phyloP scores from a whole-genome alignment of 2,888 invertebrate species.

The Embidobia sp. region DNA sequence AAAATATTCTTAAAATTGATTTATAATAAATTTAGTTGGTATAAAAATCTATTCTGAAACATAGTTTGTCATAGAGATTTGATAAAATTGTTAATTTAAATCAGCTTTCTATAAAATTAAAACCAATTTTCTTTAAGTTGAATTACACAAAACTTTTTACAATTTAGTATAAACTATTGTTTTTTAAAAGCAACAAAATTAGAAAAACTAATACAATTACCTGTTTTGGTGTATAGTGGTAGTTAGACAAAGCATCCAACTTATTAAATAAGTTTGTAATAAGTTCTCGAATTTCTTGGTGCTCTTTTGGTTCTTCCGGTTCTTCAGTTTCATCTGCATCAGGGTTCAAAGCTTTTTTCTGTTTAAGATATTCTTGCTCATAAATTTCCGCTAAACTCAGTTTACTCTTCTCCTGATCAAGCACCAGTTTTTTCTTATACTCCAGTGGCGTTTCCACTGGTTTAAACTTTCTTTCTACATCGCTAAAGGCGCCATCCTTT shows the following conservation, averaged over 20 bases:
- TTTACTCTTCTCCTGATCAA: constrained; percentile 97
- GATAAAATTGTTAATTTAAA: no score
- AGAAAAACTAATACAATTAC: constrained; percentile 79
- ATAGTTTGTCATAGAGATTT: no score
- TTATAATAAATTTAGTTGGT: no score
- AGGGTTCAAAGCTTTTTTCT: constrained; percentile 84
- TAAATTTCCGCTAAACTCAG: constrained; percentile 96
- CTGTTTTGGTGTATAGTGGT: constrained; percentile 95
- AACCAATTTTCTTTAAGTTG: no score
- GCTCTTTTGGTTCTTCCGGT: constrained; percentile 87
- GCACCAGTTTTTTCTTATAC: constrained; percentile 92
- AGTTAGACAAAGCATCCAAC: constrained; percentile 96
- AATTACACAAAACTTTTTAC: no score
- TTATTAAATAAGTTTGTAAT: constrained; percentile 91
- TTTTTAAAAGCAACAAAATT: no score
- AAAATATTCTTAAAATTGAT: no score
- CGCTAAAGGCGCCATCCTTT: constrained; percentile 96
- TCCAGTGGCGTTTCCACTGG: constrained; percentile 91
- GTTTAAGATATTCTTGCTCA: constrained; percentile 91
- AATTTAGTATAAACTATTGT: no score
- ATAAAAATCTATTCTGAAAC: no score
- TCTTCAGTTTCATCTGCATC: constrained; percentile 83
- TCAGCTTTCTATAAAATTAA: no score
- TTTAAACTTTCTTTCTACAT: constrained; percentile 93
- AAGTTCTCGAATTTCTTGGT: constrained; percentile 88